Evolutionary conservation across 2,888 invertebrate genomes (phyloP).

Genomic region (Cryptophagus acutangulus): DNA sequence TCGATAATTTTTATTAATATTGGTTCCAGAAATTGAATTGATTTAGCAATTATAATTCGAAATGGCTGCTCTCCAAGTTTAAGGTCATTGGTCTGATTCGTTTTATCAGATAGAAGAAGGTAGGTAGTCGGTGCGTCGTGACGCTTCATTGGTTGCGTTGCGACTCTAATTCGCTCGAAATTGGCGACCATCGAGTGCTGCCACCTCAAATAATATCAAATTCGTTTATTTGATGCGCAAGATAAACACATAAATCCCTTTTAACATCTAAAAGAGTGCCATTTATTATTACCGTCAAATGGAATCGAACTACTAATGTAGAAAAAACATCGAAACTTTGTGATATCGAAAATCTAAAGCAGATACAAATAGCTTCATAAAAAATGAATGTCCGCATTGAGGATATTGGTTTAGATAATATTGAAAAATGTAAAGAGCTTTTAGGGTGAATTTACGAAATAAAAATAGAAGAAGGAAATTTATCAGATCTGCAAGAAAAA

Average conservation of each 20-base stretch:
- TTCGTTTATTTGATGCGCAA: background rate
- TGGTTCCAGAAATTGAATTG: no score
- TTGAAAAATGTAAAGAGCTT: constrained; percentile 37
- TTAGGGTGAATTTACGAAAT: constrained; percentile 31
- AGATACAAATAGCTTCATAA: constrained; percentile 4
- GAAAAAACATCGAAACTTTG: background rate
- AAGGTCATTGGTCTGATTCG: no score
- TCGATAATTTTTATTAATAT: no score
- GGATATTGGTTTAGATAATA: constrained; percentile 5
- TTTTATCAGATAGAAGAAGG: background rate
- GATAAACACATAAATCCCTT: background rate
- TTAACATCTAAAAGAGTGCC: background rate
- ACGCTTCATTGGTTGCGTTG: constrained; percentile 33
- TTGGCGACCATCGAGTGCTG: constrained; percentile 33
- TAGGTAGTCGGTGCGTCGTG: constrained; percentile 10
- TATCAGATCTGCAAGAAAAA: no score
- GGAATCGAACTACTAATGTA: background rate
- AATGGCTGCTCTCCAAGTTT: no score
- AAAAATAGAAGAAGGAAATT: no score
- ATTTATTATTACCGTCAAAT: background rate
- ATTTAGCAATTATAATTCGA: no score
- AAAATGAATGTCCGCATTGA: constrained; percentile 9
- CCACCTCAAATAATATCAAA: constrained; percentile 30
- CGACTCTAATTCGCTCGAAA: constrained; percentile 33
- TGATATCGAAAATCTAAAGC: background rate